These are phyloP conservation scores for Helarctos malayanus DNA, from an alignment of 2,797 vertebrate species.

Conservation along the genomic window DNA sequence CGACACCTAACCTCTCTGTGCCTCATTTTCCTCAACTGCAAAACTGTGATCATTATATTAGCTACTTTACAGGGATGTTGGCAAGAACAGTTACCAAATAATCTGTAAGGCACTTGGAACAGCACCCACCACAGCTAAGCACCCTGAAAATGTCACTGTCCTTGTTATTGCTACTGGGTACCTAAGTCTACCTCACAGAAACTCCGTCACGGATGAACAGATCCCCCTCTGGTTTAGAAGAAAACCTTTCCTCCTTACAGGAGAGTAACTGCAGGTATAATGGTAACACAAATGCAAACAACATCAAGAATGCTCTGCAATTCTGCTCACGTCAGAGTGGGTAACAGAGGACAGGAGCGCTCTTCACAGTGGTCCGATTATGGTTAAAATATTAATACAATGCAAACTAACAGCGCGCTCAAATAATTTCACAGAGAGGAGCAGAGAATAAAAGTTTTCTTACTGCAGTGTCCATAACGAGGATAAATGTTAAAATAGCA, in stretches of 20 bases:
- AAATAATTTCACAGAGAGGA: conserved; percentile 51
- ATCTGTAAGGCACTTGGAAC: neutral
- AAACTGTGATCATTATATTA: neutral
- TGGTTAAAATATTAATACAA: neutral
- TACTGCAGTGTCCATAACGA: conserved; percentile 2
- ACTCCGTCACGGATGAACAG: neutral
- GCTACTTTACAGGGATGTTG: neutral
- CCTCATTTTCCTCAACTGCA: conserved; percentile 9
- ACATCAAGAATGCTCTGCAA: neutral
- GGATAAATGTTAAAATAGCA: neutral
- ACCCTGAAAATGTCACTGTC: conserved; percentile 28
- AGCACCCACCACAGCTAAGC: neutral
- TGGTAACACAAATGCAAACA: neutral
- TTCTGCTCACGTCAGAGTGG: neutral
- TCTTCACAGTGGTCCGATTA: neutral
- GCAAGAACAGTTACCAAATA: neutral
- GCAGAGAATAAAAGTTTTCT: conserved; percentile 15
- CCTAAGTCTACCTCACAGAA: conserved; percentile 7
- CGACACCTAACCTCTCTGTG: conserved; percentile 52
- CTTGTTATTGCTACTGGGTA: neutral
- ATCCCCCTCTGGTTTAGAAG: neutral
- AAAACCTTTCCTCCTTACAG: conserved; percentile 32
- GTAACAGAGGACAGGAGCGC: neutral
- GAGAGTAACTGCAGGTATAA: neutral
- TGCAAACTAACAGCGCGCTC: neutral